Percentiles rank a stretch among this genome's conserved stretches.
Conservation (phyloP, 2,113 vertebrate species). For the Spea multiplicata region DNA sequence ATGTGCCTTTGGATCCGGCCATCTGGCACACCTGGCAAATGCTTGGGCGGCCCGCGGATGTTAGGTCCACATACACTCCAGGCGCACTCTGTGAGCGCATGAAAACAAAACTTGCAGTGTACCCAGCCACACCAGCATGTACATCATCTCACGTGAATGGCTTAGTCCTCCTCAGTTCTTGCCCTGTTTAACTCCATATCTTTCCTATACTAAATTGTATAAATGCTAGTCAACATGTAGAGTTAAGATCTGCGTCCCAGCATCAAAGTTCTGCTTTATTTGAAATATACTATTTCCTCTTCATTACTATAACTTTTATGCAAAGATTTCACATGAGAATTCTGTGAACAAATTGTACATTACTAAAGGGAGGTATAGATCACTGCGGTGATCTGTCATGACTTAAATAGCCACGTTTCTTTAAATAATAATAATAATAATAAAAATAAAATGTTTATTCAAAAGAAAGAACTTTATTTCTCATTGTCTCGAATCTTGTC, state of each 20-base stretch:
- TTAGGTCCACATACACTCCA: too few species aligned
- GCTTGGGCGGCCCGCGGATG: too few species aligned
- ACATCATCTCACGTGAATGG: too few species aligned
- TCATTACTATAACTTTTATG: background rate
- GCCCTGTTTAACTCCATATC: too few species aligned
- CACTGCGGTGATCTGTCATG: constrained; percentile 51
- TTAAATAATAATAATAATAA: constrained; percentile 47
- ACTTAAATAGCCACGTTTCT: constrained; percentile 55
- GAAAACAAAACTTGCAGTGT: too few species aligned
- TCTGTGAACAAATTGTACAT: constrained; percentile 45
- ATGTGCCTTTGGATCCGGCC: too few species aligned
- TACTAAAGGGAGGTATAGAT: constrained; percentile 51
- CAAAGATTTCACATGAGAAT: constrained; percentile 50
- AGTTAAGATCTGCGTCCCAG: background rate
- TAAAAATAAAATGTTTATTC: constrained; percentile 53
- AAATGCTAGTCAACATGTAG: too few species aligned
- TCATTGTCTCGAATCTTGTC: constrained; percentile 47
- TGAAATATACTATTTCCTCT: background rate
- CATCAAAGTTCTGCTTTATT: background rate
- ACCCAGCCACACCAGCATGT: too few species aligned
- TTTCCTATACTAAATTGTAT: too few species aligned
- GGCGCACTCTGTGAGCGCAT: too few species aligned
- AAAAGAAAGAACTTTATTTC: constrained; percentile 49
- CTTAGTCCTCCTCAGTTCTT: too few species aligned
- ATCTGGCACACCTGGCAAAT: too few species aligned